Conservation (phyloP, 2,113 vertebrate species). For the Lontra canadensis region DNA sequence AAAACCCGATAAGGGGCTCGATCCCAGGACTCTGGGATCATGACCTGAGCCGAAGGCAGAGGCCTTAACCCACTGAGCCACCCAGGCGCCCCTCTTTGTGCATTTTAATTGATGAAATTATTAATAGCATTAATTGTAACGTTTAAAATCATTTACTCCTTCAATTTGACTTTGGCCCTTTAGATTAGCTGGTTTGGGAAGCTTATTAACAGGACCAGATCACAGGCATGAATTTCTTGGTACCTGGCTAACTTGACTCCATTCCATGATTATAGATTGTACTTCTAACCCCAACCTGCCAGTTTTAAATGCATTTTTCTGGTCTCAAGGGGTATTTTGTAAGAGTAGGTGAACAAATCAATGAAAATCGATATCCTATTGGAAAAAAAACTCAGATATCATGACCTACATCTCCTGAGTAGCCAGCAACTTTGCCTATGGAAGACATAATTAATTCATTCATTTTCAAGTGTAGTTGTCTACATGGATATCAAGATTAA, state of each 20-base stretch:
- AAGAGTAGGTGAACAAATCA: slow-evolving; percentile 38
- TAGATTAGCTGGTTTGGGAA: not conserved
- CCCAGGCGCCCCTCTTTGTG: not conserved
- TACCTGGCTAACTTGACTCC: not conserved
- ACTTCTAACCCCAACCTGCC: not conserved
- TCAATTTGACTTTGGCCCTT: not conserved
- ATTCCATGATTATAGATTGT: not conserved
- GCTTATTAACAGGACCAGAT: not conserved
- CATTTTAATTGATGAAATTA: not conserved
- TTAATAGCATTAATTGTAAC: not conserved
- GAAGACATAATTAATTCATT: slow-evolving; percentile 48
- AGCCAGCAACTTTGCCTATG: slow-evolving; percentile 50
- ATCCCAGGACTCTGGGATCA: no score
- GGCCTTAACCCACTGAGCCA: no score
- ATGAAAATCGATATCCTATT: slow-evolving; percentile 57
- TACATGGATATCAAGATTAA: not conserved
- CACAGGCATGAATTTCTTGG: not conserved
- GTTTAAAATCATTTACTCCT: not conserved
- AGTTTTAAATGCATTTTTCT: slow-evolving; percentile 50
- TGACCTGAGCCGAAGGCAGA: no score
- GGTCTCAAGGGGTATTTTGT: slow-evolving; percentile 25
- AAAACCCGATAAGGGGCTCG: no score
- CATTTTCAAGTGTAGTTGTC: not conserved
- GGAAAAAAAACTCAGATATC: slow-evolving; percentile 24
- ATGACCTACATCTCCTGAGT: slow-evolving; percentile 38